Conservation (phyloP, 2,888 invertebrate species). For the Drepanosiphum platanoidis region DNA sequence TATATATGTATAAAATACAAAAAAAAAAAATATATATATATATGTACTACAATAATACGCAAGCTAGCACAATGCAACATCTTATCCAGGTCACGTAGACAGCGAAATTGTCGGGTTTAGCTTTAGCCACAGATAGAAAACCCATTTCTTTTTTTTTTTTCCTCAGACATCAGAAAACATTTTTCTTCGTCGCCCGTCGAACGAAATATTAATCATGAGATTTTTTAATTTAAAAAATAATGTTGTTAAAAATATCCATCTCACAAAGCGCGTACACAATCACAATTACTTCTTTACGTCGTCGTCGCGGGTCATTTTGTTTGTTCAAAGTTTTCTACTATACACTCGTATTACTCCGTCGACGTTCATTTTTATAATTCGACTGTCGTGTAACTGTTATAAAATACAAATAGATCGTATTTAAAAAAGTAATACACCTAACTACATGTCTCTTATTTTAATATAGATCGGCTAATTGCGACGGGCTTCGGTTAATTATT, state of each 20-base stretch:
- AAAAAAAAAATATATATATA: constrained; percentile 36
- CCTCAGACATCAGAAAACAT: constrained; percentile 38
- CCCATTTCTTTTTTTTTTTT: constrained; percentile 30
- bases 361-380: neutral
- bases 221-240: constrained; percentile 40
- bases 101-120: constrained; percentile 58
- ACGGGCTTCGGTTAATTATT: neutral
- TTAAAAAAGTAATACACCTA: no score
- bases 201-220: constrained; percentile 41
- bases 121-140: constrained; percentile 60
- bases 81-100: constrained; percentile 61
- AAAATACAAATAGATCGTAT: no score
- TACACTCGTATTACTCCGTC: neutral
- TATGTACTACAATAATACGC: constrained; percentile 55
- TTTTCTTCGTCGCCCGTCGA: constrained; percentile 26
- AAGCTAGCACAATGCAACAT: constrained; percentile 56
- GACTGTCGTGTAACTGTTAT: neutral
- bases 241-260: neutral
- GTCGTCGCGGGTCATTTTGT: neutral
- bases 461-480: neutral
- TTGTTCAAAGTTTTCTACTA: neutral
- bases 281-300: neutral
- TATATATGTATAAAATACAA: constrained; percentile 1
- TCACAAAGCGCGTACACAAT: neutral
- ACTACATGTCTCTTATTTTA: no score